phyloP scores from a whole-genome alignment of 2,888 invertebrate species.

The Cistogaster globosa region DNA sequence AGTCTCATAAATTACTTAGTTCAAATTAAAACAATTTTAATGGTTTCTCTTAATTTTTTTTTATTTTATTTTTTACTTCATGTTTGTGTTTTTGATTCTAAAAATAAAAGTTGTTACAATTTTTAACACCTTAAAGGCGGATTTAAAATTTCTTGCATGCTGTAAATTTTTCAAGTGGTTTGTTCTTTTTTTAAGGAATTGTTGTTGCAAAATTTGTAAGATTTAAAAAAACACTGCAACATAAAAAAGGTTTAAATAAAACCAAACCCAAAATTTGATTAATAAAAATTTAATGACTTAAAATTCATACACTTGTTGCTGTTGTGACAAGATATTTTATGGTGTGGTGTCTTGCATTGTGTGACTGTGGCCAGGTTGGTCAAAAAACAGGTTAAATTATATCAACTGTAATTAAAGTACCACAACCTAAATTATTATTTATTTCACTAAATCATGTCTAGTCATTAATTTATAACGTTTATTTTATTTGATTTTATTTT shows the following conservation, averaged over 20 bases:
- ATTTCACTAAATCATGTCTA: constrained; percentile 21
- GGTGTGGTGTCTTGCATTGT: not conserved
- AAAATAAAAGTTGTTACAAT: constrained; percentile 55
- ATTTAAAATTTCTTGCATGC: constrained; percentile 66
- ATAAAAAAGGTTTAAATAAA: constrained; percentile 16
- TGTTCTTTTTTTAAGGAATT: constrained; percentile 14
- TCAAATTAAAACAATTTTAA: constrained; percentile 54
- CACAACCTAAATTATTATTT: constrained; percentile 32
- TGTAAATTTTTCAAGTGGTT: constrained; percentile 40
- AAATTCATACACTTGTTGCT: constrained; percentile 32
- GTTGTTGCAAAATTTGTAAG: not conserved
- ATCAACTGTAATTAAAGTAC: constrained; percentile 36
- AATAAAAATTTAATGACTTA: constrained; percentile 24
- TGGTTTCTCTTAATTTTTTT: constrained; percentile 54
- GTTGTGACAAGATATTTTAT: too few species aligned
- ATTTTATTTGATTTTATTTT: constrained; percentile 8
- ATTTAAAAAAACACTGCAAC: not conserved
- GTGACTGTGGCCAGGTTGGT: constrained; percentile 19
- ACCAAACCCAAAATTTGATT: constrained; percentile 66
- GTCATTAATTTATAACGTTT: constrained; percentile 51
- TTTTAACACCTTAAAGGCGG: constrained; percentile 71
- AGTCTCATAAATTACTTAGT: constrained; percentile 67
- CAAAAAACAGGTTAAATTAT: constrained; percentile 41
- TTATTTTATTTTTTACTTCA: constrained; percentile 23
- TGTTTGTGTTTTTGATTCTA: constrained; percentile 9